Percentiles rank a stretch among this genome's conserved stretches.
phyloP scores from a whole-genome alignment of 2,113 vertebrate genomes.

The Lasiurus cinereus region DNA sequence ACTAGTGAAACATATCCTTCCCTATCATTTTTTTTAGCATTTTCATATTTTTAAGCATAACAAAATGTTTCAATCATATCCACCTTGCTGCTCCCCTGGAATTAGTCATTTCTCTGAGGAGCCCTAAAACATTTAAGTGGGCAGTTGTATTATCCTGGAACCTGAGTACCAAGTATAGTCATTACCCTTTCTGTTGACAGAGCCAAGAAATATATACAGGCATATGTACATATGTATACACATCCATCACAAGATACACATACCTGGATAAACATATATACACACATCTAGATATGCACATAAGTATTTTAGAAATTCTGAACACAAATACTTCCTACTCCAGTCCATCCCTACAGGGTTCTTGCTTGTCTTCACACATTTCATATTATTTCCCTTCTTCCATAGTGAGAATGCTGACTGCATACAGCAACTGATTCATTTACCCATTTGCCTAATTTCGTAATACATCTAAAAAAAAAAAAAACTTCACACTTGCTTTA shows the following conservation, averaged over 20 bases:
- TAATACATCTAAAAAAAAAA: neutral
- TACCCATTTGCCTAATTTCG: neutral
- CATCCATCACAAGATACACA: neutral
- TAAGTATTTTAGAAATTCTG: neutral
- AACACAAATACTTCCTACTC: neutral
- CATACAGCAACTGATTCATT: neutral
- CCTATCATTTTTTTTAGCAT: neutral
- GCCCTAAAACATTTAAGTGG: neutral
- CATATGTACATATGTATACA: neutral
- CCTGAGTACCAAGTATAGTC: neutral
- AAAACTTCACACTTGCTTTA: neutral
- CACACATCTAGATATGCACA: neutral
- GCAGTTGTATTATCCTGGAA: neutral
- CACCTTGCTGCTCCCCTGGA: neutral
- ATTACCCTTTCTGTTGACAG: neutral
- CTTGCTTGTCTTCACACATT: conserved; percentile 33
- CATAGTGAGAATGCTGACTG: neutral
- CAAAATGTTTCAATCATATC: neutral
- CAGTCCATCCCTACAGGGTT: neutral
- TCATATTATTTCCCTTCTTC: neutral
- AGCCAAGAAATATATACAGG: neutral
- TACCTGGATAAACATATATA: neutral
- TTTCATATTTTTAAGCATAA: conserved; percentile 2
- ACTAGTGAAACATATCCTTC: neutral
- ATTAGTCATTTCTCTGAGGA: conserved; percentile 37